Evolutionary conservation across 2,113 vertebrate species (phyloP).

Genomic region (Pogona vitticeps): DNA sequence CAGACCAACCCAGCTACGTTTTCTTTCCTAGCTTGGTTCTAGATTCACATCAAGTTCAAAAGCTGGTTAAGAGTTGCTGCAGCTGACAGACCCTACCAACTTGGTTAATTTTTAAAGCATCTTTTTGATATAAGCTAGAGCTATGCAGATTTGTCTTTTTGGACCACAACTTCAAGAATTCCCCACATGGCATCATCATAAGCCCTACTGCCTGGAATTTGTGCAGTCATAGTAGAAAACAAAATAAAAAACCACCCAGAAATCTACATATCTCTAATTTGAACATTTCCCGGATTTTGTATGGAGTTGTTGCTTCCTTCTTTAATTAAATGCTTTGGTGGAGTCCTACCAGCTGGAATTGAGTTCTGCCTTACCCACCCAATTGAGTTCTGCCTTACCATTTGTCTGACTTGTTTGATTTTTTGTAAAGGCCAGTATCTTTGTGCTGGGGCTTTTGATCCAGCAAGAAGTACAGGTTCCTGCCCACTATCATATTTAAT

Average conservation of each 20-base stretch:
- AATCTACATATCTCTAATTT: not conserved
- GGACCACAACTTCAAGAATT: too few relatives aligned
- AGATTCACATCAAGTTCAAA: not conserved
- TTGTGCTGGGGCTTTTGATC: too few relatives aligned
- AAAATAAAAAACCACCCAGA: too few relatives aligned
- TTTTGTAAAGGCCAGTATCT: too few relatives aligned
- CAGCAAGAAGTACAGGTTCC: not conserved
- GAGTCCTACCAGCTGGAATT: not conserved
- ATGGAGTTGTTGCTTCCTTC: not conserved
- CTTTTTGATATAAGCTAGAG: not conserved
- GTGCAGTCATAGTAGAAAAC: too few relatives aligned
- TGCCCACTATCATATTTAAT: too few relatives aligned
- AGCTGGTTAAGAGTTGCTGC: not conserved
- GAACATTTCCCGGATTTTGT: not conserved
- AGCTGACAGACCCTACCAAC: not conserved
- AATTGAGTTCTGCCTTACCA: not conserved
- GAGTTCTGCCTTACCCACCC: not conserved
- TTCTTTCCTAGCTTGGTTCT: not conserved
- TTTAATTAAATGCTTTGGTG: not conserved
- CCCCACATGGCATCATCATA: too few relatives aligned
- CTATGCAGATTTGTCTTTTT: too few relatives aligned
- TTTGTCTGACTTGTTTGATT: not conserved
- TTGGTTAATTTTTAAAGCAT: too few relatives aligned
- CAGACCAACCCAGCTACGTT: not conserved
- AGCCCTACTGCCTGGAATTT: too few relatives aligned